Base-by-base conservation (phyloP, 2,797 vertebrate species). In the Amphiprion clarkii region DNA sequence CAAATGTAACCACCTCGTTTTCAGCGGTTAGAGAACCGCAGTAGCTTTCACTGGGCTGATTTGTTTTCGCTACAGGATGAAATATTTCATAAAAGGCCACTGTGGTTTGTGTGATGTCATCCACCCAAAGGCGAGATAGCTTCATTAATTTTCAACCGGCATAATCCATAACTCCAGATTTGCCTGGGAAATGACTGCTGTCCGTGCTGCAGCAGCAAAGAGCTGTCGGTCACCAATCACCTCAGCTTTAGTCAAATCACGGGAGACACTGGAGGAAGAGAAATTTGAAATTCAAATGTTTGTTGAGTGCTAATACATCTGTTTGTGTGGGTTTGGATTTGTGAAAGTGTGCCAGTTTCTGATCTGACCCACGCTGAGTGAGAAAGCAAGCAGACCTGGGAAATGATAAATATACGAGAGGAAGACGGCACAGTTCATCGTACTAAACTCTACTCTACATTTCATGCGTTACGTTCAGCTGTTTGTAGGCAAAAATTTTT, bases 231-330 rank as follows among this genome's bases (percentile, higher is more conserved):
- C 21, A 14, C 14, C 23, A 11, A 71, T 67, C 63, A 3, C 23
- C 54, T 67, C 54, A 66, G 67, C 51, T 78, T 70, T 14, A 87
- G 67, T 87, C 76, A 86, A 85, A 85, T 88, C 48, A 42, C 1
- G 21, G n/a, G 59, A 21, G 58, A 52, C n/a, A 27, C n/a, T 21
- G 39, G 17, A 21, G 25, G 57, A 46, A 66, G 76, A 78, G 53
- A 62, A 46, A 82, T 90, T 81, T 87, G 69, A 84, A 84, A 90
- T 85, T 72, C 82, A 88, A 88, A 90, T 91, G 65, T 82, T 67
- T 68, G 42, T 23, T 1, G 2, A 31, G 51, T 44, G 60, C 31
- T 64, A 31, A 64, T 64, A 67, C 60, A 25, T n/a, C 27, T 48
- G n/a, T 44, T 67, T 75, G 25, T 66, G 29, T 74, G 56, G 51